A percentile compares a stretch with the other conserved stretches of the same genome.
Conservation (phyloP, 1,140 invertebrate genomes). For the Ceratosolen solmsi region DNA sequence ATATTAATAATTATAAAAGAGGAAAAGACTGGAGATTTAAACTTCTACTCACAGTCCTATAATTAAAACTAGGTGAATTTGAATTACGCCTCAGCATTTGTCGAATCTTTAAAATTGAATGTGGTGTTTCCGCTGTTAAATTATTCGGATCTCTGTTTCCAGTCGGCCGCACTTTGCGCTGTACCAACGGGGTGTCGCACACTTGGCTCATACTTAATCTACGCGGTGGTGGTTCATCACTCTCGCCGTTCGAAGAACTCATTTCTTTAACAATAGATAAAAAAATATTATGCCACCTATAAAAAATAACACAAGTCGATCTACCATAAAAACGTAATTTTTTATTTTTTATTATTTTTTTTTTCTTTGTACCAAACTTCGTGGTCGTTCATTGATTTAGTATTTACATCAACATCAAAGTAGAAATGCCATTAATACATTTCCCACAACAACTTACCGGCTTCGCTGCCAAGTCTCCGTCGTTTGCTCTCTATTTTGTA, state of each 20-base stretch:
- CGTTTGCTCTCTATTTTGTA: constrained; percentile 20
- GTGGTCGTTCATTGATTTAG: too few relatives aligned
- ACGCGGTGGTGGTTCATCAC: neutral
- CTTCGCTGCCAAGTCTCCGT: neutral
- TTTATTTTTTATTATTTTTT: too few relatives aligned
- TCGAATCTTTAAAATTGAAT: constrained; percentile 70
- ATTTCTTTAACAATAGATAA: constrained; percentile 4
- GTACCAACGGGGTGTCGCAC: constrained; percentile 66
- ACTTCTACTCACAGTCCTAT: constrained; percentile 8
- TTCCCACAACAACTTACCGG: constrained; percentile 17
- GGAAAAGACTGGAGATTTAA: too few relatives aligned
- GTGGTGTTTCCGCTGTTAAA: constrained; percentile 60
- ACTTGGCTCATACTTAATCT: constrained; percentile 57
- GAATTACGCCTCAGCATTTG: constrained; percentile 63
- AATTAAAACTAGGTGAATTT: constrained; percentile 52
- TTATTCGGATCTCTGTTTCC: constrained; percentile 24
- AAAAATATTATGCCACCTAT: neutral
- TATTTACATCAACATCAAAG: neutral
- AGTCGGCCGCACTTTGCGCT: constrained; percentile 55
- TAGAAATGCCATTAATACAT: too few relatives aligned
- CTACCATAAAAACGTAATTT: too few relatives aligned
- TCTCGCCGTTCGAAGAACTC: neutral
- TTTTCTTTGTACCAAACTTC: too few relatives aligned
- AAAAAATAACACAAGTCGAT: too few relatives aligned
- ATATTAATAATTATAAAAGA: too few relatives aligned